phyloP scores from a whole-genome alignment of 2,888 invertebrate species.

The Drepana falcataria region DNA sequence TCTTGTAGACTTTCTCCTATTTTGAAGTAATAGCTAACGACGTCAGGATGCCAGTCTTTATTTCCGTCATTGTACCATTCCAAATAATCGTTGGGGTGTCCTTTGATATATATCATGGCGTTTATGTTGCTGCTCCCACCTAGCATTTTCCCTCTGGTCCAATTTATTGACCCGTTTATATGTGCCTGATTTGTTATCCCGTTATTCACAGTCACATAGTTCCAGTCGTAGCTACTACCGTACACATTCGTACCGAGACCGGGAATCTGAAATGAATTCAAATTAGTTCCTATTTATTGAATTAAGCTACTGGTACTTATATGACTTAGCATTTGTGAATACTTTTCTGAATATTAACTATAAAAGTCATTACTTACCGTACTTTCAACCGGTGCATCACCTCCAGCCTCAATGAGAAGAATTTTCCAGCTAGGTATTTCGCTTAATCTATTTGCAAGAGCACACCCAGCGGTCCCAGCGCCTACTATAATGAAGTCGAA shows the following conservation, averaged over 20 bases:
- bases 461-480: too few species aligned
- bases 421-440: too few species aligned
- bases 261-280: conserved; percentile 1
- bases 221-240: conserved; percentile 83
- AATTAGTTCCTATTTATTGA: too few species aligned
- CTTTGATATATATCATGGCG: conserved; percentile 71
- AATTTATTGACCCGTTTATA: conserved; percentile 32
- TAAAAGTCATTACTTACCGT: too few species aligned
- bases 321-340: too few species aligned
- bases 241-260: not conserved
- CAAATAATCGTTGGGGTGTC: conserved; percentile 60
- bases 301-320: too few species aligned
- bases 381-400: too few species aligned
- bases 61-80: conserved; percentile 71
- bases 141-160: conserved; percentile 79
- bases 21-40: conserved; percentile 55
- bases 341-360: too few species aligned
- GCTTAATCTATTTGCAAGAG: too few species aligned
- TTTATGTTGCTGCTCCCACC: conserved; percentile 76
- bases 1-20: conserved; percentile 60
- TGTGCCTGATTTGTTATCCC: conserved; percentile 83
- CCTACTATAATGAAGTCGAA: too few species aligned
- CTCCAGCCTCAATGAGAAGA: too few species aligned
- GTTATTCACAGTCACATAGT: conserved; percentile 88
- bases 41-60: conserved; percentile 68